Evolutionary conservation across 2,113 vertebrate species (phyloP).

Genomic region (Xyrauchen texanus): DNA sequence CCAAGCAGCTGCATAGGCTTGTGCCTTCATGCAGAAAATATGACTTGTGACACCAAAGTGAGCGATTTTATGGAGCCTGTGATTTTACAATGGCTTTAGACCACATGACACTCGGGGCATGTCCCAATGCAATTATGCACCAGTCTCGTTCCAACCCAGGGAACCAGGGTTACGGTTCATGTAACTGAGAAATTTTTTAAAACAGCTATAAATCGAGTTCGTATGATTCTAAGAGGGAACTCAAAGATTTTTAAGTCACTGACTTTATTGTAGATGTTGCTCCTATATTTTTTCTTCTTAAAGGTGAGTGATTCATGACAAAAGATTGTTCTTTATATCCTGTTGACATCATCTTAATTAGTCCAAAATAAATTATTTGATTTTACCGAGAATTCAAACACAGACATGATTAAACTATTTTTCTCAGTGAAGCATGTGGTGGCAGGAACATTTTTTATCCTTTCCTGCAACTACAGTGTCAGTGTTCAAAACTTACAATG

Average conservation of each 20-base stretch:
- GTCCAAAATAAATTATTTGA: not conserved
- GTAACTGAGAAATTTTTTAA: no score
- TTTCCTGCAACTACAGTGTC: conserved; percentile 22
- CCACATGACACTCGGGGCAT: no score
- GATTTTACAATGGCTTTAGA: no score
- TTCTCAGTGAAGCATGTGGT: not conserved
- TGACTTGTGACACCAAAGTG: no score
- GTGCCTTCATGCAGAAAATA: no score
- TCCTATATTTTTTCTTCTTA: not conserved
- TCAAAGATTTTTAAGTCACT: not conserved
- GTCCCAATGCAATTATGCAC: no score
- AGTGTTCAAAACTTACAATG: not conserved
- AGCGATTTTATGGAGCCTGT: no score
- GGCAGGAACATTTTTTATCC: not conserved
- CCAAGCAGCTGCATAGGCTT: no score
- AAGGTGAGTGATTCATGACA: conserved; percentile 3
- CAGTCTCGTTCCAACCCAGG: no score
- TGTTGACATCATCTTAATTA: no score
- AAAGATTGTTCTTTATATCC: no score
- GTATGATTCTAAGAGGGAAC: not conserved
- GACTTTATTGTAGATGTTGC: not conserved
- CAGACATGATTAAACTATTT: not conserved
- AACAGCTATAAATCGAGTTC: not conserved
- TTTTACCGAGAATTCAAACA: not conserved
- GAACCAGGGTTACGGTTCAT: no score